Percentiles rank a stretch among this genome's conserved stretches.
Evolutionary conservation across 2,888 invertebrate species (phyloP).

Genomic region (Mactromeris polynyma): DNA sequence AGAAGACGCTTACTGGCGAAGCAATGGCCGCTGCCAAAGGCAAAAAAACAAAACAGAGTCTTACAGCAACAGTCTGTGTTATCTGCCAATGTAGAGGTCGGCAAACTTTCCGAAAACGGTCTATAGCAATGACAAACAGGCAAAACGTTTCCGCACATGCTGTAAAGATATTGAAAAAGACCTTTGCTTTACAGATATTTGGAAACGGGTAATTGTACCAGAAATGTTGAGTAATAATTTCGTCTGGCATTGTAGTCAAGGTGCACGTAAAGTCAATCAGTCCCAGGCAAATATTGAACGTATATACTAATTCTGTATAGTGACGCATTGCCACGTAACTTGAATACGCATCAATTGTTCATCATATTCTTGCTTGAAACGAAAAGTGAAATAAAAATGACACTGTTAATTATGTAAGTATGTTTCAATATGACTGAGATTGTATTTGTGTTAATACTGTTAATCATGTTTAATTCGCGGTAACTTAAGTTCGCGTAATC

Average conservation of each 20-base stretch:
- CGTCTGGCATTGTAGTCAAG: conserved; percentile 53
- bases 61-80: not conserved
- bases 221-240: conserved; percentile 42
- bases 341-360: too few species aligned
- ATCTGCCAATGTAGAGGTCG: conserved; percentile 65
- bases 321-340: too few species aligned
- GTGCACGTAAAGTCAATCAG: conserved; percentile 35
- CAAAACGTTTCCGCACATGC: conserved; percentile 65
- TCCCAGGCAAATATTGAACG: conserved; percentile 46
- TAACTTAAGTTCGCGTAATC: too few species aligned
- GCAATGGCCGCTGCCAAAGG: conserved; percentile 20
- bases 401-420: too few species aligned
- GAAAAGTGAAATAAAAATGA: too few species aligned
- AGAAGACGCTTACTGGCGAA: conserved; percentile 23
- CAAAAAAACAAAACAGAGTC: not conserved
- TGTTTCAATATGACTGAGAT: too few species aligned
- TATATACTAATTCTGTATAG: too few species aligned
- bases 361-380: too few species aligned
- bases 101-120: conserved; percentile 77
- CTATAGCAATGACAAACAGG: conserved; percentile 72
- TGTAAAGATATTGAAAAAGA: conserved; percentile 49
- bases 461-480: too few species aligned
- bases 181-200: conserved; percentile 32
- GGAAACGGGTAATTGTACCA: conserved; percentile 47
- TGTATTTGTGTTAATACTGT: too few species aligned